A percentile compares a stretch with the other conserved stretches of the same genome.
Evolutionary conservation across 2,113 vertebrate genomes (phyloP).

Genomic region (Epinephelus fuscoguttatus): DNA sequence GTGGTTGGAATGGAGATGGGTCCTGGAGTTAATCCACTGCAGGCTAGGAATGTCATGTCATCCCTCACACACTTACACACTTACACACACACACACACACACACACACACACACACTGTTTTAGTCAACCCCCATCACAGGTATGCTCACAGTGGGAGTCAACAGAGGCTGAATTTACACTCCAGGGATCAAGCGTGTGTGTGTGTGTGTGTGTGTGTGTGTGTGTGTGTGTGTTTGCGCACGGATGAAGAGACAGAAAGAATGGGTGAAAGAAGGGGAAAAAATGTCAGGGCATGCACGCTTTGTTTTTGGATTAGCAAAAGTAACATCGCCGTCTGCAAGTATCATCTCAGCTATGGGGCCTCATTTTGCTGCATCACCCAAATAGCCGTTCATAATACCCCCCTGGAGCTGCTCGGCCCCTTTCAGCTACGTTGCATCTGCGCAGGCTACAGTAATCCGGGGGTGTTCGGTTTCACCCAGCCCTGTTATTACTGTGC

Average conservation of each 20-base stretch:
- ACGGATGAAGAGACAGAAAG: conserved; percentile 39
- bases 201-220: background rate
- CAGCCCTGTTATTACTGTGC: conserved; percentile 64
- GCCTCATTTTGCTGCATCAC: conserved; percentile 66
- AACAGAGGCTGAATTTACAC: conserved; percentile 60
- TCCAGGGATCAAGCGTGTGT: conserved; percentile 27
- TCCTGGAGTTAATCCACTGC: conserved; percentile 74
- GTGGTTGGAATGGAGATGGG: conserved; percentile 62
- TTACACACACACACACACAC: conserved; percentile 52
- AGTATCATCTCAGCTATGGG: conserved; percentile 42
- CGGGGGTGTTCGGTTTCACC: conserved; percentile 80
- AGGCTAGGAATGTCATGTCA: conserved; percentile 74
- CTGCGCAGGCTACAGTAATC: conserved; percentile 73
- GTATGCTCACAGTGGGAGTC: conserved; percentile 70
- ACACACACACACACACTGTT: conserved; percentile 39
- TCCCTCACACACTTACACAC: conserved; percentile 41
- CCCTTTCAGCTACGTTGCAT: conserved; percentile 65
- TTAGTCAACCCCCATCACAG: conserved; percentile 68
- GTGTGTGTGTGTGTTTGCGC: conserved; percentile 14
- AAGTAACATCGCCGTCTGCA: conserved; percentile 33
- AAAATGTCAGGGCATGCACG: background rate
- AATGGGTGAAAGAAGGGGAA: background rate
- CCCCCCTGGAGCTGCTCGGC: conserved; percentile 49
- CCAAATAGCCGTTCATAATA: conserved; percentile 64
- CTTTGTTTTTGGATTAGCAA: conserved; percentile 47